A percentile compares a stretch with the other conserved stretches of the same genome.
Conservation (phyloP, 2,113 vertebrate genomes). For the Hippocampus guttulatus region DNA sequence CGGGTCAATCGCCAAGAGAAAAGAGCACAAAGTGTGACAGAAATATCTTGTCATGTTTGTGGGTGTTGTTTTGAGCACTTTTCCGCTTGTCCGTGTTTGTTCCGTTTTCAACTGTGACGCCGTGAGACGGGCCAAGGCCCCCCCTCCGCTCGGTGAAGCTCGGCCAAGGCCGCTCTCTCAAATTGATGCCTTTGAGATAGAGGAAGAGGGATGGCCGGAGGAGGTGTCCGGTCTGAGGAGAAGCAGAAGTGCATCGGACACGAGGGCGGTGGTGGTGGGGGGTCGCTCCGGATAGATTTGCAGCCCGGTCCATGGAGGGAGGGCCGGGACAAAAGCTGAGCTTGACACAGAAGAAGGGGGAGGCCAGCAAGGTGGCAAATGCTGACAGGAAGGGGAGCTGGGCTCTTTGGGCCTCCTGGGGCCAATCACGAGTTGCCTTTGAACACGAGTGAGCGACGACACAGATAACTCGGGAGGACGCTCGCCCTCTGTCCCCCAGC, state of each 20-base stretch:
- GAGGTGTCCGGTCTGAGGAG: slow-evolving; percentile 42
- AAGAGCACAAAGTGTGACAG: slow-evolving; percentile 12
- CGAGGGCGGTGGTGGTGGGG: slow-evolving; percentile 17
- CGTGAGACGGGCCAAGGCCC: slow-evolving; percentile 11
- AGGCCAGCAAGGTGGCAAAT: slow-evolving; percentile 36
- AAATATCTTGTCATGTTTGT: slow-evolving; percentile 35
- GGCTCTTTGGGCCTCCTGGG: slow-evolving; percentile 29
- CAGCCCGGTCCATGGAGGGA: slow-evolving; percentile 40
- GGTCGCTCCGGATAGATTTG: slow-evolving; percentile 61
- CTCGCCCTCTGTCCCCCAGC: slow-evolving; percentile 33
- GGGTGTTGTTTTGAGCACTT: slow-evolving; percentile 27
- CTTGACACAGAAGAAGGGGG: slow-evolving; percentile 24
- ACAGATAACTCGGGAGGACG: slow-evolving; percentile 49
- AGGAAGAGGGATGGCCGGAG: slow-evolving; percentile 51
- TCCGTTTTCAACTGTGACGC: slow-evolving; percentile 25
- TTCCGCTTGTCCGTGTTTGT: slow-evolving; percentile 12
- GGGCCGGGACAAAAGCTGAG: slow-evolving; percentile 3
- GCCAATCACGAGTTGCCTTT: slow-evolving; percentile 31
- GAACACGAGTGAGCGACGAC: slow-evolving; percentile 14
- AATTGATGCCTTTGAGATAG: slow-evolving; percentile 65
- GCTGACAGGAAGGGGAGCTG: slow-evolving; percentile 15
- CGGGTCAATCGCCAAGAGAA: slow-evolving; percentile 22
- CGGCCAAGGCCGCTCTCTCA: slow-evolving; percentile 50
- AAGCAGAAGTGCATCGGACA: slow-evolving; percentile 44
- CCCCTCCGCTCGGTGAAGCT: slow-evolving; percentile 4